Percentiles rank a stretch among this genome's conserved stretches.
phyloP scores from a whole-genome alignment of 2,888 invertebrate genomes.

The Isoperla grammatica region DNA sequence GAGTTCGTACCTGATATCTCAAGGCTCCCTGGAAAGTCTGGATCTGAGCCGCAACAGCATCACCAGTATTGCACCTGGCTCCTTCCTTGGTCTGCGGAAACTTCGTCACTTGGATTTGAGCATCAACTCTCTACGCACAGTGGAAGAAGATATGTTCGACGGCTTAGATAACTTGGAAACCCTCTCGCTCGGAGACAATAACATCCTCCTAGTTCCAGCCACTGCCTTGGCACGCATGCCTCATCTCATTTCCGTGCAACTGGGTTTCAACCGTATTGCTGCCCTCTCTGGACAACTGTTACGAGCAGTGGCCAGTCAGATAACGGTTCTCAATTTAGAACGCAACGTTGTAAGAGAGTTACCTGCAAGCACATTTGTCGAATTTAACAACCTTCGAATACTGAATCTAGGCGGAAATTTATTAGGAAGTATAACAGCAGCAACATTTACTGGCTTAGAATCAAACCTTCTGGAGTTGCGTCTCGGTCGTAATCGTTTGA shows the following conservation, averaged over 20 bases:
- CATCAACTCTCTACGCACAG: constrained; percentile 80
- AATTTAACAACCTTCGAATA: constrained; percentile 64
- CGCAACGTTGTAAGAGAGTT: constrained; percentile 83
- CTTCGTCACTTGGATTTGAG: constrained; percentile 74
- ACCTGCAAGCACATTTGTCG: constrained; percentile 69
- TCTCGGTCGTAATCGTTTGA: constrained; percentile 67
- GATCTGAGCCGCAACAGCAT: constrained; percentile 82
- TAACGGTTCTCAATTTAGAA: constrained; percentile 67
- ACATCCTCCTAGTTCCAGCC: constrained; percentile 78
- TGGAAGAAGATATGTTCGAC: constrained; percentile 83
- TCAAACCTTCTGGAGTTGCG: constrained; percentile 64
- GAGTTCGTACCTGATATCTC: constrained; percentile 60
- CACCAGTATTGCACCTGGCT: constrained; percentile 72
- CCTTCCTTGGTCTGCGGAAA: constrained; percentile 67
- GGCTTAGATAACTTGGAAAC: constrained; percentile 71
- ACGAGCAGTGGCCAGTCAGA: constrained; percentile 55
- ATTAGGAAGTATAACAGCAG: constrained; percentile 61
- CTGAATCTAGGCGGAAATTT: constrained; percentile 78
- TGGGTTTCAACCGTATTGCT: constrained; percentile 83
- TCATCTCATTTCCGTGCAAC: constrained; percentile 62
- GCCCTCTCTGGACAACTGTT: constrained; percentile 76
- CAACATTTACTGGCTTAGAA: constrained; percentile 72
- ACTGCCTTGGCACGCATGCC: constrained; percentile 76
- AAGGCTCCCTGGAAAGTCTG: constrained; percentile 64
- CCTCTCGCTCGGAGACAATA: constrained; percentile 78